Evolutionary conservation across 2,888 invertebrate species (phyloP), one percentile per base, ranked within the genome.

Genomic region (Arge pagana): DNA sequence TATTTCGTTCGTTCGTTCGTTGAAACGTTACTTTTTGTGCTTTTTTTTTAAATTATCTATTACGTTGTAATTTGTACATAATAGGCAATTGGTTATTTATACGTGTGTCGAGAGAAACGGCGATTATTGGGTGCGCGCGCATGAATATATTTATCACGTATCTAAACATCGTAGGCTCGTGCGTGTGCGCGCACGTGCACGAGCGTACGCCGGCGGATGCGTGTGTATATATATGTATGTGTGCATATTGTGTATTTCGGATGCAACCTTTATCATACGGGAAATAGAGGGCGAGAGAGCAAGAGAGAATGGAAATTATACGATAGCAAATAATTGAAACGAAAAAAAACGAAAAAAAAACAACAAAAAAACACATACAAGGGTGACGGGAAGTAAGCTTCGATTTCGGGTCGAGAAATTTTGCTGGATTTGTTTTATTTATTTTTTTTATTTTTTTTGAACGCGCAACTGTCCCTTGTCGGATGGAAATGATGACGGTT

Each of bases 1-100:
- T 45, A 33, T 33, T 15, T 23, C 21, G n/a, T n/a, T n/a, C n/a
- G n/a, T n/a, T n/a, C n/a, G n/a, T n/a, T 35, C 10, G 45, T 45
- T 33, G 15, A 33, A 18, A 10, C 19, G 11, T 23, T 33, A 28
- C 8, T 45, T 45, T 33, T 31, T n/a, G n/a, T 26, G 11, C 21
- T 15, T 26, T 5, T 4, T 26, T 26, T 15, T 40, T 24, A 18
- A 18, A n/a, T 36, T 23, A 23, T 21, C n/a, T 33, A 43, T 45
- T 23, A 45, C n/a, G 31, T 45, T 45, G 45, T 8, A 45, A 45
- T 45, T 45, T 45, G 45, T 45, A 45, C 21, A 45, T 45, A 45
- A 45, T 31, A 45, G 45, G 45, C 33, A 45, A 45, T 33, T 45
- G 45, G 45, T 45, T 45, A 45, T 45, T 45, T 45, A 45, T 45